Base-by-base conservation (phyloP, 2,888 invertebrate genomes). In the Drosophila mettleri region DNA sequence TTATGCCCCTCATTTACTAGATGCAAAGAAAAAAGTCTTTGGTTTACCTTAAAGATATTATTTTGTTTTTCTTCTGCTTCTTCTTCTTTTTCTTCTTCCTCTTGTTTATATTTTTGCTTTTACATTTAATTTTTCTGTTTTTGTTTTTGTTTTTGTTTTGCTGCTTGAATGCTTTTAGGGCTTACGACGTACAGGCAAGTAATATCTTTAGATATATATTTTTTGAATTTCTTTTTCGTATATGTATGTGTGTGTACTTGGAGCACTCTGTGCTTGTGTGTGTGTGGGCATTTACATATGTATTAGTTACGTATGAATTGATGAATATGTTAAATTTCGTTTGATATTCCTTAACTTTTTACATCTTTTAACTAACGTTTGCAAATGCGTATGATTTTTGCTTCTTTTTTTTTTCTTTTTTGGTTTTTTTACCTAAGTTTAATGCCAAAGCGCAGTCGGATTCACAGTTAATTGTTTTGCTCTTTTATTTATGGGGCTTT, bases 11-110 rank as follows among this genome's bases (percentile, higher is more conserved):
- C 82, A 65, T 69, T 78, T 80, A 52, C 41, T 36, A 78, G 84
- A 82, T 86, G 86, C 89, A 89, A 91, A 90, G 88, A 90, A 91
- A 82, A 91, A 91, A 91, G 91, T 91, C 91, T 91, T 91, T 91
- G 91, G 91, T 91, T 91, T 91, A 78, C 90, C 91, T 90, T 91
- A 90, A 72, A 89, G 73, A 72, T 88, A 89, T 69, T 74, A 68
- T 73, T 52, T 55, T 53, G 59, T 57, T 61, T 61, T 64, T 58
- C 66, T 70, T 27, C 46, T 36, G 12, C 24, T 53, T 54, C 51
- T 39, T 39, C 12, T 46, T 58, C 45, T 53, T 39, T 10, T n/a
- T 67, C 59, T 57, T 66, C 14, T 51, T 45, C 14, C 16, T 16
- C 3, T 78, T 27, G 49, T 34, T 8, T 18, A 45, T 54, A n/a